A percentile compares a stretch with the other conserved stretches of the same genome.
phyloP scores from a whole-genome alignment of 2,888 invertebrate genomes.

The Drosophila longiperda region DNA sequence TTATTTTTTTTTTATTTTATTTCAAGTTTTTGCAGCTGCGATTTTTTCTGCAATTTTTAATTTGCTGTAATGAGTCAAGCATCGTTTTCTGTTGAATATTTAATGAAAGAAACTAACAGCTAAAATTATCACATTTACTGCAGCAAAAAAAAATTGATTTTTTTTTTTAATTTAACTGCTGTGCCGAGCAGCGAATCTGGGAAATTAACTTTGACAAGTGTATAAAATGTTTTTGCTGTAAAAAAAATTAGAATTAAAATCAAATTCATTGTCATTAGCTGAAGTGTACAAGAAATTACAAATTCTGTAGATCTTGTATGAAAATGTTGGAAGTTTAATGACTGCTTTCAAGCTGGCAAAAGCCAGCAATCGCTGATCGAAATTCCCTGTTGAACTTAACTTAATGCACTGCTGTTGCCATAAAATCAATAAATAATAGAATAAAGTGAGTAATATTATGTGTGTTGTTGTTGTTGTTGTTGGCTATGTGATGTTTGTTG shows the following conservation, averaged over 20 bases:
- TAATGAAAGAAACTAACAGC: not conserved
- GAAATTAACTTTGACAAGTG: not conserved
- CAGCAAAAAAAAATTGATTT: not conserved
- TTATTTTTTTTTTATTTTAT: not conserved
- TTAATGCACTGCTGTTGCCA: slow-evolving; percentile 33
- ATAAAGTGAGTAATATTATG: slow-evolving; percentile 23
- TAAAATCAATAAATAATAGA: slow-evolving; percentile 49
- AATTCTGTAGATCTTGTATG: not conserved
- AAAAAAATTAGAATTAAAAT: not conserved
- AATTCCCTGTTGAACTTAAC: slow-evolving; percentile 24
- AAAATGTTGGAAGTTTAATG: not conserved
- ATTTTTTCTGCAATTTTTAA: not conserved
- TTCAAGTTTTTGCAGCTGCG: not conserved
- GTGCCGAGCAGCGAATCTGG: not conserved
- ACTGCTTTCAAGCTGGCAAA: not conserved
- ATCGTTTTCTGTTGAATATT: not conserved
- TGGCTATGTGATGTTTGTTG: slow-evolving; percentile 1
- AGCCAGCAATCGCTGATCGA: slow-evolving; percentile 36
- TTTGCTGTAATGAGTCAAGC: not conserved
- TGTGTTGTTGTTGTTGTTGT: too few species aligned
- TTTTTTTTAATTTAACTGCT: not conserved
- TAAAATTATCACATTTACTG: not conserved
- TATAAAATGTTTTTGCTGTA: too few species aligned
- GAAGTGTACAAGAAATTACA: not conserved
- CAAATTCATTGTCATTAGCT: not conserved